A percentile compares a stretch with the other conserved stretches of the same genome.
Conservation (phyloP, 2,113 vertebrate species). For the Entomyzon cyanotis region DNA sequence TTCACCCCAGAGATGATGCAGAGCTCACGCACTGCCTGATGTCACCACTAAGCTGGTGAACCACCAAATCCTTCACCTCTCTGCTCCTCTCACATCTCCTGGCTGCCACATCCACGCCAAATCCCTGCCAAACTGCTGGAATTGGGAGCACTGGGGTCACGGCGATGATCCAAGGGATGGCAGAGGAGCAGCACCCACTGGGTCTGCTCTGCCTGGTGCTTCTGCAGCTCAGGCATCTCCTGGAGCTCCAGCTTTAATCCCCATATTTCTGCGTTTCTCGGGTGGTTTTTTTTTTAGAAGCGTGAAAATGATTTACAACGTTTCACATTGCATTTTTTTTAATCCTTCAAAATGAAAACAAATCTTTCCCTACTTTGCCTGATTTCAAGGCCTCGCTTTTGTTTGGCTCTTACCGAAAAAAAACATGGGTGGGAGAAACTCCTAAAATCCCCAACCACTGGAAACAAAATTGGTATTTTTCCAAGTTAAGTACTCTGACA, state of each 20-base stretch:
- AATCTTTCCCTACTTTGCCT: not conserved
- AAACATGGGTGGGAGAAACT: slow-evolving; percentile 3
- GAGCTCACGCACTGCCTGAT: not conserved
- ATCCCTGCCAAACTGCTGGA: not conserved
- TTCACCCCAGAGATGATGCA: not conserved
- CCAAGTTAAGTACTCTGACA: slow-evolving; percentile 17
- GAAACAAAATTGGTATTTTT: slow-evolving; percentile 43
- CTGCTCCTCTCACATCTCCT: not conserved
- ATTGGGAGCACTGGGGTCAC: not conserved
- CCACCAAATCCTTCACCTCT: not conserved
- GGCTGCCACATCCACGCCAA: not conserved
- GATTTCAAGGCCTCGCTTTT: not conserved
- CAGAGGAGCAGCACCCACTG: no score
- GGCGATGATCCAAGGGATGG: accelerated
- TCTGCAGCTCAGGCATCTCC: not conserved
- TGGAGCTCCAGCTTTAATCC: not conserved
- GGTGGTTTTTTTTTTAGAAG: not conserved
- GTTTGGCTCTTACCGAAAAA: not conserved
- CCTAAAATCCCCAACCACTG: slow-evolving; percentile 46
- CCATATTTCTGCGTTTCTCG: not conserved
- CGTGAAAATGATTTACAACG: slow-evolving; percentile 18
- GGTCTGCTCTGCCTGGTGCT: not conserved
- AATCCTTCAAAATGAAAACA: slow-evolving; percentile 37
- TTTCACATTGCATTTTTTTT: slow-evolving; percentile 1
- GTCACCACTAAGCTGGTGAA: not conserved